Percentiles rank a stretch among this genome's conserved stretches.
These are phyloP conservation scores for Girardinus metallicus DNA, from an alignment of 2,797 vertebrate species.

Conservation along the genomic window DNA sequence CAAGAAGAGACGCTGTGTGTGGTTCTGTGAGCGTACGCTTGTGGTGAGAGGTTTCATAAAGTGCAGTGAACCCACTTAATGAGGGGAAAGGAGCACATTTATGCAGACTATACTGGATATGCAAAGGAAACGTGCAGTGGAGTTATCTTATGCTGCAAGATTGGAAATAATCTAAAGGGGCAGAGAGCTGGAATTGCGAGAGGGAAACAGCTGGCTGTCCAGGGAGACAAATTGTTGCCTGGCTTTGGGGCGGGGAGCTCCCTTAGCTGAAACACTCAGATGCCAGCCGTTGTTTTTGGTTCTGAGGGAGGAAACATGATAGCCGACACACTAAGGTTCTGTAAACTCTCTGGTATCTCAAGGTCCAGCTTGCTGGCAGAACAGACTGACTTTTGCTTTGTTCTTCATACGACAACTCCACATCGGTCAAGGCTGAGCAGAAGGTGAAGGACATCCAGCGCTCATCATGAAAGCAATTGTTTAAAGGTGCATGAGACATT, in stretches of 20 bases:
- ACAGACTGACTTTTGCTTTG: background rate
- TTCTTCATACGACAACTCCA: background rate
- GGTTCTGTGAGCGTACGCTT: background rate
- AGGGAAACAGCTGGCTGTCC: constrained; percentile 1
- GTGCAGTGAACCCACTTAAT: background rate
- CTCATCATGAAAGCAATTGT: background rate
- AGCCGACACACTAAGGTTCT: background rate
- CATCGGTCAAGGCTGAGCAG: background rate
- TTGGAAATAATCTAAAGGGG: background rate
- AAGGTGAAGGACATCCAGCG: background rate
- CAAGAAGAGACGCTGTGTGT: constrained; percentile 20
- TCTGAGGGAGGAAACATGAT: background rate
- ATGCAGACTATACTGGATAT: background rate
- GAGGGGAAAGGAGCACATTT: background rate
- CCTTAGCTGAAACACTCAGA: background rate
- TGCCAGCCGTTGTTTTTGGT: background rate
- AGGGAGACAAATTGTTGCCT: background rate
- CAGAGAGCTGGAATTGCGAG: background rate
- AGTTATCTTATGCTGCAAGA: background rate
- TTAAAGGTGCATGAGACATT: background rate
- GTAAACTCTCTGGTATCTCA: background rate
- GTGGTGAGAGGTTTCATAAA: background rate
- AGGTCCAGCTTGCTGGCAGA: background rate
- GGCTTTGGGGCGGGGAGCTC: background rate
- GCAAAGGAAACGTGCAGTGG: background rate